Evolutionary conservation across 1,140 invertebrate genomes (phyloP), one percentile per base, ranked within the genome.

Genomic region (Plectrocnemia conspersa): DNA sequence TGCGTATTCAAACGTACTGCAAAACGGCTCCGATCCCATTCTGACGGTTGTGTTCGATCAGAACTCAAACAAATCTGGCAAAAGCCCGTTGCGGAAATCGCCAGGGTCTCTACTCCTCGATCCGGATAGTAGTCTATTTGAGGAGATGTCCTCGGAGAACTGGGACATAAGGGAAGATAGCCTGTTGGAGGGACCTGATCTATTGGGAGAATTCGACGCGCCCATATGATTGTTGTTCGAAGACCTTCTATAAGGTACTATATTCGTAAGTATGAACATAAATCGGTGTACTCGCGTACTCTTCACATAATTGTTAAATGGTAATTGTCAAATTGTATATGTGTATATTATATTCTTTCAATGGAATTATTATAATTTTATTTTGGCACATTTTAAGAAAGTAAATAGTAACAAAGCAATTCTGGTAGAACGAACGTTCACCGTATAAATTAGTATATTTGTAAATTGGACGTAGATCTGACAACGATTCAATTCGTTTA

Each of bases 181-280:
- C 18, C 41, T 56, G 13, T 21, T 59, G 3, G 32, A 44, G 13
- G 32, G 22, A 18, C 49, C 58, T 6, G 49, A 60, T 22, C 36
- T 61, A 7, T 18, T 61, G 13, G 54, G 36, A 9, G 54, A 48
- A 25, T 56, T 61, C 22, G 27, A 49, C 19, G 50, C 58, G 19
- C 35, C 58, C 35, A 61, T 61, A 45, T 61, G 58, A 61, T 61
- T 45, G 50, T 54, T 61, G 45, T 61, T 61, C 42, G 58, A 54
- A 45, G 58, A 56, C 50, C 54, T 61, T 45, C 33, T 49, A 11
- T 56, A 56, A 56, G 33, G 48, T 27, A 3, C 22, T 41, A 6
- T 21, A 19, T n/a, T n/a, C n/a, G n/a, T n/a, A n/a, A n/a, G n/a
- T n/a, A 32, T 32, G 9, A 9, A 32, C 9, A 32, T 32, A 32